Conservation (phyloP, 2,888 invertebrate genomes). For the Acanthococcus lagerstroemiae region DNA sequence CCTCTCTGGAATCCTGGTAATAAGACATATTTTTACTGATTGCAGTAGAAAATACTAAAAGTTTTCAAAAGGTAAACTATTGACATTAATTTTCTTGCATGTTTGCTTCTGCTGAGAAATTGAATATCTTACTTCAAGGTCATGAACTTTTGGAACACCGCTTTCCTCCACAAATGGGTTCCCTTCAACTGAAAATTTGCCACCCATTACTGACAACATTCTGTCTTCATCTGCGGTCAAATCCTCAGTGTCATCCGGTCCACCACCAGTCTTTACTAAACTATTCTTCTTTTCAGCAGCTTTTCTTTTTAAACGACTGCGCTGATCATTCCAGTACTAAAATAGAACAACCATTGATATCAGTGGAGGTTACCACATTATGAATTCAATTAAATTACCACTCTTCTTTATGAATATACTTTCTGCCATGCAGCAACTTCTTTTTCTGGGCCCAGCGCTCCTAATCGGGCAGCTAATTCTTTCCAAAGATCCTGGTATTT, state of each 20-base stretch:
- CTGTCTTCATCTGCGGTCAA: neutral
- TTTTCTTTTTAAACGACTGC: neutral
- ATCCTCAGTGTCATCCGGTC: neutral
- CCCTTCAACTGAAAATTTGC: too few relatives aligned
- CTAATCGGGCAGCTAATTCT: neutral
- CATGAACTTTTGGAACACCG: too few relatives aligned
- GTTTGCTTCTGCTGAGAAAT: too few relatives aligned
- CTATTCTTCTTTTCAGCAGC: neutral
- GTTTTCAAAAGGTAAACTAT: too few relatives aligned
- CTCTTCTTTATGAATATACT: neutral
- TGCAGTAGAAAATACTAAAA: too few relatives aligned
- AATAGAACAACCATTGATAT: too few relatives aligned
- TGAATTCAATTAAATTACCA: constrained; percentile 18
- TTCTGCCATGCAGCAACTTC: neutral
- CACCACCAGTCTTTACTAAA: neutral
- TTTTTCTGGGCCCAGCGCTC: neutral
- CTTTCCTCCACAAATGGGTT: too few relatives aligned
- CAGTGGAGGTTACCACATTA: neutral
- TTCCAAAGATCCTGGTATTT: neutral
- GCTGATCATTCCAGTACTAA: neutral
- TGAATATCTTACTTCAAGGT: too few relatives aligned
- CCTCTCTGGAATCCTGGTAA: too few relatives aligned
- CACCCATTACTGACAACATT: neutral
- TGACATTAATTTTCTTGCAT: too few relatives aligned
- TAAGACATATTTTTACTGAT: too few relatives aligned